These are phyloP conservation scores for Porphyrio hochstetteri DNA, from an alignment of 2,113 vertebrate species.

Conservation along the genomic window DNA sequence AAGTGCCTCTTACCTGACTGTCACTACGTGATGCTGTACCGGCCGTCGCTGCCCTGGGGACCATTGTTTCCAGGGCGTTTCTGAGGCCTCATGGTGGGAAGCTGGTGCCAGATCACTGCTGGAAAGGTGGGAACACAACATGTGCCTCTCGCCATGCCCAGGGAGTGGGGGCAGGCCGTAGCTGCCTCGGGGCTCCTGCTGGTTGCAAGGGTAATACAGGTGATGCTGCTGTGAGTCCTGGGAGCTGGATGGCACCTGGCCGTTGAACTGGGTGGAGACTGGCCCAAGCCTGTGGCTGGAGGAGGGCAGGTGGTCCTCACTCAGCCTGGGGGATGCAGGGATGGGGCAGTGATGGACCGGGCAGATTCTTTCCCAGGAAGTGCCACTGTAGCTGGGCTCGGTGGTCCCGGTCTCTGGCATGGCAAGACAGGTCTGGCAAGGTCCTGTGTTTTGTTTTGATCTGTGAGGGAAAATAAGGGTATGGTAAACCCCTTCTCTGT, in stretches of 20 bases:
- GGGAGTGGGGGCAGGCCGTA: constrained; percentile 61
- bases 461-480: constrained; percentile 6
- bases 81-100: constrained; percentile 65
- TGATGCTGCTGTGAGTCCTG: constrained; percentile 58
- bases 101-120: constrained; percentile 70
- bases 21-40: constrained; percentile 84
- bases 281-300: constrained; percentile 53
- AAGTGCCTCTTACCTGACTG: constrained; percentile 79
- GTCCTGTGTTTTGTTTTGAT: constrained; percentile 53
- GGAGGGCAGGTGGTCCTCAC: constrained; percentile 38
- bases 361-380: constrained; percentile 70
- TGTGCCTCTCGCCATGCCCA: constrained; percentile 64
- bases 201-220: constrained; percentile 52
- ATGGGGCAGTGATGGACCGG: constrained; percentile 76
- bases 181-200: constrained; percentile 67
- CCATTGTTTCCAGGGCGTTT: constrained; percentile 83
- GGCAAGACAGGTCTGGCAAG: constrained; percentile 63
- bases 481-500: neutral
- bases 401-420: constrained; percentile 49
- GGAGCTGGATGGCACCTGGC: constrained; percentile 61
- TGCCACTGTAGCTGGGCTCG: constrained; percentile 64
- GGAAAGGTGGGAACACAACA: constrained; percentile 74
- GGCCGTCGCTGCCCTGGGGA: constrained; percentile 77
- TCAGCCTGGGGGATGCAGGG: constrained; percentile 59
- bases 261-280: constrained; percentile 68